Base-by-base conservation (phyloP, 2,888 invertebrate genomes). In the Nephrotoma flavescens region DNA sequence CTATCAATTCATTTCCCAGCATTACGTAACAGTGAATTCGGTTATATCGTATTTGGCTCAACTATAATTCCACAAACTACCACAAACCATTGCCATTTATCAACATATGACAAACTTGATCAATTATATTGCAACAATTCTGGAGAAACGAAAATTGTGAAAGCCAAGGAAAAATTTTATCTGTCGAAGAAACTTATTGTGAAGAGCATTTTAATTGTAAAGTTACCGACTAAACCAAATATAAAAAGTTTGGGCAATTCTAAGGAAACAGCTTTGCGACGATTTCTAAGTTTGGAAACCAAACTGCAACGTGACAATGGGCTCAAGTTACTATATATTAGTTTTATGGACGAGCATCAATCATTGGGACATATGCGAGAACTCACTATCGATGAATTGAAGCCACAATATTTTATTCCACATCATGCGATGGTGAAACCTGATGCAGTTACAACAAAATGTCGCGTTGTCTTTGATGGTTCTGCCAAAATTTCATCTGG, bases 371-470 rank as follows among this genome's bases (percentile, higher is more conserved):
- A 87, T 47, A 19, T 19, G 19, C 19, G 19, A 19, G 19, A 31
- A 31, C 1, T 31, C 31, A 31, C 31, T 31, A 86, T 86, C 83
- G 47, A 44, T 7, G 41, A 84, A 44, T 45, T 19, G 11, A 6
- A 6, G 71, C 42, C 47, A 7, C 15, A 47, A 12, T 88, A 88
- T 45, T 89, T 88, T 52, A 86, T 88, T 0, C 88, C 88, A 12
- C 88, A 88, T 57, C 88, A 88, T 42, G 86, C 88, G 4, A 88
- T 88, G 1, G 45, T 88, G 5, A 87, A 87, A 71, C 52, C 52
- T 83, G 15, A 31, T 7, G 88, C 87, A 45, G 86, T 31, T 4
- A 41, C 87, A 6, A 87, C 83, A 31, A 87, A 87, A 57, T 57
- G 86, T 4, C 19, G 87, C 31, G 86, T 87, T 12, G 19, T 19